These are phyloP conservation scores for Zaprionus camerounensis DNA, from an alignment of 1,140 invertebrate genomes.

Conservation along the genomic window DNA sequence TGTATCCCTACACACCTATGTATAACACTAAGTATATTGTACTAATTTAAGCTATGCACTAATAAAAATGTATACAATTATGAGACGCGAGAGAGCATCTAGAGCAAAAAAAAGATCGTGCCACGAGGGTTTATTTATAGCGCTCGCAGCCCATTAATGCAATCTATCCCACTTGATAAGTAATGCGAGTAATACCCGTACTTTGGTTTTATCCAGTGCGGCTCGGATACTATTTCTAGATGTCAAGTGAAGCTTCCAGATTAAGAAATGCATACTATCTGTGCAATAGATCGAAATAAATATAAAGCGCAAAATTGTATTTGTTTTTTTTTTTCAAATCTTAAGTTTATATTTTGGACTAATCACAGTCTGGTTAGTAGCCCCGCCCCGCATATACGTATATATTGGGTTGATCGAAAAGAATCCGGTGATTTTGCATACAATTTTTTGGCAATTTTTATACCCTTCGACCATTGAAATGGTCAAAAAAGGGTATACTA, in stretches of 20 bases:
- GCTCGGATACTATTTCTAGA: conserved; percentile 4
- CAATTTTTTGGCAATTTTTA: no score
- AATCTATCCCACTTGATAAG: conserved; percentile 35
- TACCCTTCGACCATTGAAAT: no score
- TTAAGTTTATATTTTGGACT: no score
- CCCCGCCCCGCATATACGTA: no score
- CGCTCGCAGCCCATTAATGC: conserved; percentile 29
- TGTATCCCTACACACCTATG: conserved; percentile 26
- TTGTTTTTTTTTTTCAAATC: no score
- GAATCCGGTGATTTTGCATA: no score
- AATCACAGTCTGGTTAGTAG: no score
- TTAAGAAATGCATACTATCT: not conserved
- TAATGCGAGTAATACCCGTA: not conserved
- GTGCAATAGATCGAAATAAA: not conserved
- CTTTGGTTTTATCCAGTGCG: conserved; percentile 33
- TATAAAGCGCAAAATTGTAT: no score
- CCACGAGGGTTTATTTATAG: conserved; percentile 29
- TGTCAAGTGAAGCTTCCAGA: not conserved
- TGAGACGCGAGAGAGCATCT: conserved; percentile 6
- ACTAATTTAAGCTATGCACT: conserved; percentile 73
- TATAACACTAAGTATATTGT: conserved; percentile 62
- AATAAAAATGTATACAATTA: conserved; percentile 71
- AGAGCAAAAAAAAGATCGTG: not conserved
- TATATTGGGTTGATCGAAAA: no score
- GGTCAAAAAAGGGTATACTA: no score